Base-by-base conservation (phyloP, 2,888 invertebrate species). In the Tachina grossa region DNA sequence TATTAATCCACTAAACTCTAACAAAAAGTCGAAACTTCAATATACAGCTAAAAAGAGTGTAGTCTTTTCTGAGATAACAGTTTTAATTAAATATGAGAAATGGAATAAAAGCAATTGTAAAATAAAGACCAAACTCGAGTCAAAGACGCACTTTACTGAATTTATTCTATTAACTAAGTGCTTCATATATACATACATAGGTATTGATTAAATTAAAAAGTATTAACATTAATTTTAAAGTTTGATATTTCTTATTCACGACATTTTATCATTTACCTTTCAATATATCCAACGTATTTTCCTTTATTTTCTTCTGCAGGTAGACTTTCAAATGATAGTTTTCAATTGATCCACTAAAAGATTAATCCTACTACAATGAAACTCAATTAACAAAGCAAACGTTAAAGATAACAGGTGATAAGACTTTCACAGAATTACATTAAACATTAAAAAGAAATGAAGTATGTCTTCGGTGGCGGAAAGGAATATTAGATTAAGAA, bases 351-450 rank as follows among this genome's bases (percentile, higher is more conserved):
- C 14, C 80, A 45, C 43, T 14, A 63, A 75, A 77, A 74, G 69
- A 71, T 78, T 78, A 85, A 85, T 78, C 39, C 68, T 47, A 68
- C 72, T 77, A 51, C 55, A 82, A 65, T 85, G 75, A 75, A 85
- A 82, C 59, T 61, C 69, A 75, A 85, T 81, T 84, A 81, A 77
- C 61, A 74, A 80, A 77, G 68, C 80, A 84, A 84, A 81, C 63
- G 65, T 68, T 61, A 63, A 77, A 80, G 47, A 61, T 41, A 75
- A 81, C 72, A 61, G 22, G 16, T 72, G 31, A 59, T 71, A 65
- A 9, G 49, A 59, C 10, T 47, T 49, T 14, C 51, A 69, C 11
- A 43, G 11, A 16, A 65, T 41, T 16, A 16, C 53, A 55, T n/a
- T 57, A 65, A 59, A 51, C 49, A n/a, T n/a, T n/a, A 41, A 66